These are phyloP conservation scores for Sapajus apella DNA, from an alignment of 2,113 vertebrate genomes.

Conservation along the genomic window DNA sequence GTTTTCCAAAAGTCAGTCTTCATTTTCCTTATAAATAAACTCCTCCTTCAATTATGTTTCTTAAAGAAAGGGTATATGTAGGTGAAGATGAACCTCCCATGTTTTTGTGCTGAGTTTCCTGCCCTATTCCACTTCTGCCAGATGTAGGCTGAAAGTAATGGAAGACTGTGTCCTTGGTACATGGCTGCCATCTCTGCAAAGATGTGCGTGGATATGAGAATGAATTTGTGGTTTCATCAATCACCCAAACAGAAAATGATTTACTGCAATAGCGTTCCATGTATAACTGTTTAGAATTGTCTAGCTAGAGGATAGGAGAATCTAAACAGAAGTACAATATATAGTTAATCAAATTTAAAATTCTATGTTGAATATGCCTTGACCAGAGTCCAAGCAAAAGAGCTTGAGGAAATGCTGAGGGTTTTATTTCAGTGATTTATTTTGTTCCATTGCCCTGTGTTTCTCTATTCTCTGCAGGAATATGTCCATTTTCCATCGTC, in stretches of 20 bases:
- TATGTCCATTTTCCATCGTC: not conserved
- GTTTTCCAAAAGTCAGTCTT: not conserved
- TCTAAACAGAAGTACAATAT: not conserved
- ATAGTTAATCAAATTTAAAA: not conserved
- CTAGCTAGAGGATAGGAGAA: not conserved
- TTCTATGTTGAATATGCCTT: not conserved
- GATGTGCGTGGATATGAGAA: not conserved
- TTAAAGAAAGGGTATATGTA: not conserved
- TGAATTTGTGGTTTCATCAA: accelerated
- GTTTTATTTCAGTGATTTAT: not conserved
- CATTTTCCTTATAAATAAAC: not conserved
- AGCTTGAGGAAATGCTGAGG: not conserved
- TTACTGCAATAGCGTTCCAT: not conserved
- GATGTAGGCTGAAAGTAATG: not conserved
- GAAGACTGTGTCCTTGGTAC: too few species aligned
- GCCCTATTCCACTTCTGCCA: not conserved
- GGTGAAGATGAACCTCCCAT: not conserved
- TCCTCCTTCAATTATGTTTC: not conserved
- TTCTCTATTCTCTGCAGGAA: not conserved
- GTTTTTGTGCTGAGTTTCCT: not conserved
- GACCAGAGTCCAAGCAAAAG: not conserved
- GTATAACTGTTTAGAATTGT: not conserved
- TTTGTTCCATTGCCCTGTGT: not conserved
- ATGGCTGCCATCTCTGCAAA: accelerated
- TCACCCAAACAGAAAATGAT: not conserved